phyloP scores from a whole-genome alignment of 2,888 invertebrate species.

The Ornithoptera alexandrae region DNA sequence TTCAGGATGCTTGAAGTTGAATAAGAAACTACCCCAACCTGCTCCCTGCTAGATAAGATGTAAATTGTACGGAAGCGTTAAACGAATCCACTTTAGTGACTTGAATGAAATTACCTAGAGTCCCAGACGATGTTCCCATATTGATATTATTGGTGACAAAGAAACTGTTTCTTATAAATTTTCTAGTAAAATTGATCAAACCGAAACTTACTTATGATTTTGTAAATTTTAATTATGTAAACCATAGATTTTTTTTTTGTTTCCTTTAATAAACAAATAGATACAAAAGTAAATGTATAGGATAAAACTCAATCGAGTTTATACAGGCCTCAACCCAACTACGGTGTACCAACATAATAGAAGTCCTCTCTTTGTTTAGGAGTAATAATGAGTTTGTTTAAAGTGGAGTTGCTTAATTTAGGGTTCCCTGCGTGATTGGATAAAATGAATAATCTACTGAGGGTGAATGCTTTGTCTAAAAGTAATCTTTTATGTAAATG shows the following conservation, averaged over 20 bases:
- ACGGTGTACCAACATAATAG: constrained; percentile 30
- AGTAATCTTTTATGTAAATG: not conserved
- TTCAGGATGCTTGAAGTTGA: constrained; percentile 13
- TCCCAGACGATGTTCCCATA: not conserved
- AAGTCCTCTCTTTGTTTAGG: constrained; percentile 40
- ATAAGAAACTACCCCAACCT: constrained; percentile 46
- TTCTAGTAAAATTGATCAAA: too few species aligned
- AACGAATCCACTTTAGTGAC: constrained; percentile 58
- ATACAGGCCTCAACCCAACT: constrained; percentile 26
- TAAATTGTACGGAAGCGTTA: constrained; percentile 66
- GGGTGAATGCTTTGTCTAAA: not conserved
- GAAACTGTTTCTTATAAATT: too few species aligned
- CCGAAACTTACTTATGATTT: too few species aligned
- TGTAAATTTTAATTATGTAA: not conserved
- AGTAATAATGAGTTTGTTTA: constrained; percentile 37
- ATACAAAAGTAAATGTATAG: not conserved
- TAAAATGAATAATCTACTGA: constrained; percentile 32
- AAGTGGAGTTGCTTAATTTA: constrained; percentile 41
- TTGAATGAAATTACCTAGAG: constrained; percentile 42
- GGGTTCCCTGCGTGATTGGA: constrained; percentile 25
- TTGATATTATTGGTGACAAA: too few species aligned
- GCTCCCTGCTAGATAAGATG: constrained; percentile 67
- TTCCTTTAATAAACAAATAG: not conserved
- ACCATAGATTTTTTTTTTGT: not conserved
- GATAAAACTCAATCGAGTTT: constrained; percentile 10